These are phyloP conservation scores for Psettodes erumei DNA, from an alignment of 2,113 vertebrate genomes.

Conservation along the genomic window DNA sequence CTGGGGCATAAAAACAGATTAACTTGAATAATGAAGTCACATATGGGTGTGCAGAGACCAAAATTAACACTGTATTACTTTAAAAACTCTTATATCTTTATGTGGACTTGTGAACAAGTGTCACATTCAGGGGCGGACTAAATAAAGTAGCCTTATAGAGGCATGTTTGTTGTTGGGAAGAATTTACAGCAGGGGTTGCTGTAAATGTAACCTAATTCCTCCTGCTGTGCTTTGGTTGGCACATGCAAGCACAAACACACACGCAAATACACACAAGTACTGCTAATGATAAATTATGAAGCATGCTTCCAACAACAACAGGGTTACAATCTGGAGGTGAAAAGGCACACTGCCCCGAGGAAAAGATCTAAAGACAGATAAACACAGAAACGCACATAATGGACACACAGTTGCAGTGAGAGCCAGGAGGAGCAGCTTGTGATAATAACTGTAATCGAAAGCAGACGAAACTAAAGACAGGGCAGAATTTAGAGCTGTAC, in stretches of 20 bases:
- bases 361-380: slow-evolving; percentile 63
- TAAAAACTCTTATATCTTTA: neutral
- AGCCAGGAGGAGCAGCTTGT: slow-evolving; percentile 73
- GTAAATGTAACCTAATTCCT: slow-evolving; percentile 53
- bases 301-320: slow-evolving; percentile 71
- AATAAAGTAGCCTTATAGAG: neutral
- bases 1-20: slow-evolving; percentile 46
- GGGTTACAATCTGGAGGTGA: slow-evolving; percentile 62
- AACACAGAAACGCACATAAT: slow-evolving; percentile 18
- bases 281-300: slow-evolving; percentile 55
- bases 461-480: slow-evolving; percentile 68
- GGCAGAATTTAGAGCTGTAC: slow-evolving; percentile 59
- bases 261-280: slow-evolving; percentile 5
- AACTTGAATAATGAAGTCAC: slow-evolving; percentile 34
- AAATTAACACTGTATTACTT: neutral
- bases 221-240: slow-evolving; percentile 66
- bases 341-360: slow-evolving; percentile 59
- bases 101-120: neutral
- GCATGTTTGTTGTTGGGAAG: slow-evolving; percentile 38
- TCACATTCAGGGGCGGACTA: neutral
- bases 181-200: slow-evolving; percentile 48
- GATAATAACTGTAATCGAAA: slow-evolving; percentile 83
- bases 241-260: neutral
- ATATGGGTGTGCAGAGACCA: neutral
- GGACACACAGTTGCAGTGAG: slow-evolving; percentile 47